Conservation (phyloP, 2,113 vertebrate genomes). For the Alexandromys fortis region DNA sequence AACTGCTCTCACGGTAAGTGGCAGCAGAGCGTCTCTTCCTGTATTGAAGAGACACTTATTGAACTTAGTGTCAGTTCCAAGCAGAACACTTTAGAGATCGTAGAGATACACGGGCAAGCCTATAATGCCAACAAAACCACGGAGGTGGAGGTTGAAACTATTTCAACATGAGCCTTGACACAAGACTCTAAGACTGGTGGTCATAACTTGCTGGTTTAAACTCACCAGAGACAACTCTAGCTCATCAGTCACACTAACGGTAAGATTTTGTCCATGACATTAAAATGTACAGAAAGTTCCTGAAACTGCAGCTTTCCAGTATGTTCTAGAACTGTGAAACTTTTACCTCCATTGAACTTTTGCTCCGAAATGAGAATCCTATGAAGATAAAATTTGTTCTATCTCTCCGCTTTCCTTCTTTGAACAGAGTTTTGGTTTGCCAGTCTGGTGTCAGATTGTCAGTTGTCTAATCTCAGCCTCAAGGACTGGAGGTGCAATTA, state of each 20-base stretch:
- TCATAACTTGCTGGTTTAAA: background rate
- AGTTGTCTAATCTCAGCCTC: background rate
- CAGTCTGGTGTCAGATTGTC: too few species aligned
- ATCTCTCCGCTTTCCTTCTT: background rate
- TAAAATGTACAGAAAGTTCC: background rate
- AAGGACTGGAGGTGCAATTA: too few species aligned
- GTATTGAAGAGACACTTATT: conserved; percentile 56
- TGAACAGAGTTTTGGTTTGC: background rate
- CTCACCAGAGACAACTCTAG: background rate
- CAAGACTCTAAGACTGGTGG: background rate
- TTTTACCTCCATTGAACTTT: background rate
- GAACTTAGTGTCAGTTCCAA: conserved; percentile 49
- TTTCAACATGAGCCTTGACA: background rate
- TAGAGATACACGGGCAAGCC: background rate
- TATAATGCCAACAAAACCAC: background rate
- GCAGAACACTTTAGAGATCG: conserved; percentile 8
- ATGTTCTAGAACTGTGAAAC: background rate
- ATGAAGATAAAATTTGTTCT: background rate
- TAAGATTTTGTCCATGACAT: background rate
- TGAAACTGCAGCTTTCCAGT: background rate
- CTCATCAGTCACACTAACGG: background rate
- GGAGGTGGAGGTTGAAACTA: background rate
- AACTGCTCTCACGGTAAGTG: conserved; percentile 35
- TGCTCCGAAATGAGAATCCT: background rate
- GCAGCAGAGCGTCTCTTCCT: conserved; percentile 32